A percentile compares a stretch with the other conserved stretches of the same genome.
Evolutionary conservation across 2,113 vertebrate species (phyloP).

Genomic region (Globicephala melas): DNA sequence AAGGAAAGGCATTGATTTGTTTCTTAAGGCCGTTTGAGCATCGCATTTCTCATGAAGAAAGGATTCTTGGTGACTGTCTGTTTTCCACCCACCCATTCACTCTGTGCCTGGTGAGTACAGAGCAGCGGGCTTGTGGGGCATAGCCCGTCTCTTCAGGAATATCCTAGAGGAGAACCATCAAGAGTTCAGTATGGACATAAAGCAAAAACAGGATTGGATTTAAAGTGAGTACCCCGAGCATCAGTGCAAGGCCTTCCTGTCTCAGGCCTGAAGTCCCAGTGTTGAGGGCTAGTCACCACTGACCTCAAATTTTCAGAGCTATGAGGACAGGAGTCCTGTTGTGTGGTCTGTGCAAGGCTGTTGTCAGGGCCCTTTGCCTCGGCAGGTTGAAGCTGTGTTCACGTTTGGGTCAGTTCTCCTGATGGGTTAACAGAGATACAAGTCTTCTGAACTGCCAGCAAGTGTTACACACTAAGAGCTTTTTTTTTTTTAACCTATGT

Average conservation of each 20-base stretch:
- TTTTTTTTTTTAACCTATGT: neutral
- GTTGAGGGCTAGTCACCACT: neutral
- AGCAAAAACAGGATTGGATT: neutral
- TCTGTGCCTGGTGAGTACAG: neutral
- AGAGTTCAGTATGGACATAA: neutral
- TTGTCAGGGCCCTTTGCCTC: neutral
- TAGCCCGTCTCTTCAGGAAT: neutral
- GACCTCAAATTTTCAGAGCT: neutral
- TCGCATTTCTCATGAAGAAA: neutral
- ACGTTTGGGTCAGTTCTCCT: neutral
- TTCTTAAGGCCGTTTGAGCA: neutral
- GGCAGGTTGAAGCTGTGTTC: neutral
- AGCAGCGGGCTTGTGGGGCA: neutral
- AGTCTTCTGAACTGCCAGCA: neutral
- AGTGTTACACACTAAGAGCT: neutral
- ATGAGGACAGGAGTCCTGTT: neutral
- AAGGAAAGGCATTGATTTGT: neutral
- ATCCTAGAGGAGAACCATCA: neutral
- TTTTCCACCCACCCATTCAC: neutral
- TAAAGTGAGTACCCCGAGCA: neutral
- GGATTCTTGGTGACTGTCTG: neutral
- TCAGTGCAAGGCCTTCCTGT: neutral
- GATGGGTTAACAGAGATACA: neutral
- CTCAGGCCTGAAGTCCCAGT: neutral
- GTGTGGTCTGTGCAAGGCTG: neutral